These are phyloP conservation scores for Melinaea marsaeus DNA, from an alignment of 2,888 invertebrate genomes.

Conservation along the genomic window DNA sequence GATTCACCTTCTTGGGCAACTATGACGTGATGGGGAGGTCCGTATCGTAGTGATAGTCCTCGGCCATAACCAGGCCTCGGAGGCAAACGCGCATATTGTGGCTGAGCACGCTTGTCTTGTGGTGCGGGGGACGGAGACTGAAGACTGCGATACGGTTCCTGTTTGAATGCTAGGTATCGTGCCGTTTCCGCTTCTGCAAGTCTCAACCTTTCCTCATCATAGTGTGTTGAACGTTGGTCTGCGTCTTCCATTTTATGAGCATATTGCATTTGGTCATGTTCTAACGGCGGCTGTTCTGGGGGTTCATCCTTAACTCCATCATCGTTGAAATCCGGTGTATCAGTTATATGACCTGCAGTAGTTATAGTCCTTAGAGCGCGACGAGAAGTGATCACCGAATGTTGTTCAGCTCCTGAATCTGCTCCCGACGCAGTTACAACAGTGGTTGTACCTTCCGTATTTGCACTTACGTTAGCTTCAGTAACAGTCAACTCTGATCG, in stretches of 20 bases:
- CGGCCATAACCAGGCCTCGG: conserved; percentile 46
- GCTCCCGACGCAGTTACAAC: conserved; percentile 26
- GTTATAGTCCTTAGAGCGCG: conserved; percentile 79
- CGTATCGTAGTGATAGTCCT: conserved; percentile 56
- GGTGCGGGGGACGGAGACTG: conserved; percentile 38
- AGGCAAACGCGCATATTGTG: conserved; percentile 41
- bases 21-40: conserved; percentile 58
- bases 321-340: conserved; percentile 46
- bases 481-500: conserved; percentile 35
- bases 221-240: conserved; percentile 40
- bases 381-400: conserved; percentile 77
- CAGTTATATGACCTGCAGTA: conserved; percentile 78
- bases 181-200: conserved; percentile 60
- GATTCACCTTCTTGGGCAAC: conserved; percentile 54
- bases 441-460: conserved; percentile 14
- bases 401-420: conserved; percentile 51
- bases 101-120: conserved; percentile 44
- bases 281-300: conserved; percentile 49
- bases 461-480: conserved; percentile 33
- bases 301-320: conserved; percentile 67
- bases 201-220: conserved; percentile 61
- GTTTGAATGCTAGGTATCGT: conserved; percentile 64
- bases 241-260: conserved; percentile 41
- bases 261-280: conserved; percentile 43
- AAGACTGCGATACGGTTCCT: conserved; percentile 57